Evolutionary conservation across 2,888 invertebrate genomes (phyloP), one percentile per base, ranked within the genome.

Genomic region (Agonopterix arenella): DNA sequence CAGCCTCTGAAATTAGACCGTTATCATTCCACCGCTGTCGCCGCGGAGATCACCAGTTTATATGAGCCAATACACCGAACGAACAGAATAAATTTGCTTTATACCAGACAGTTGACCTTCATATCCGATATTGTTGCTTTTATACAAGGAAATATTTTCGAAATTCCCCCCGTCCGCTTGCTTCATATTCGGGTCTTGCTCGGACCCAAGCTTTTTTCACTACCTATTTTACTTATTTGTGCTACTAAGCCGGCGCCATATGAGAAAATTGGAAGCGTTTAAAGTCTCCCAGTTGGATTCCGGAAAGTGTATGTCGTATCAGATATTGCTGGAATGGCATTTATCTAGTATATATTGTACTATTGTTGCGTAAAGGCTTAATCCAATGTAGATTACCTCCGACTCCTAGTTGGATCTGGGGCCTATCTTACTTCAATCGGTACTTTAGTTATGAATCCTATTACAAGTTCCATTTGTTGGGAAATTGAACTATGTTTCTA

Each of bases 31-130:
- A 62, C 68, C 73, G 75, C 76, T 81, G 88, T 85, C 86, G 81
- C 75, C 71, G 71, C 73, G 61, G 68, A 82, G 85, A 86, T 86
- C 88, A 81, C 84, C 81, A 80, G 81, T 80, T 28, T 82, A 84
- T 81, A 81, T 80, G 81, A 79, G 82, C 84, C 86, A 86, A 88
- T 89, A 88, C 84, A 84, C 80, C 64, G 78, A 72, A 68, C 68
- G 70, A 83, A 83, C 82, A 79, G 86, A 85, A 89, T 88, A 88
- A 86, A 86, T 88, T 88, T 84, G 76, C 82, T 84, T 83, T 85
- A 85, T 84, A 80, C 71, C 74, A 76, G 69, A 74, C 79, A 72
- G 79, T 78, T 85, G 88, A 86, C 86, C 88, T 86, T 84, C 84
- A 76, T 81, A 83, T 76, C 80, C 80, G 74, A 85, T 88, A 84